Conservation (phyloP, 2,888 invertebrate species). For the Oeneis ivallda region DNA sequence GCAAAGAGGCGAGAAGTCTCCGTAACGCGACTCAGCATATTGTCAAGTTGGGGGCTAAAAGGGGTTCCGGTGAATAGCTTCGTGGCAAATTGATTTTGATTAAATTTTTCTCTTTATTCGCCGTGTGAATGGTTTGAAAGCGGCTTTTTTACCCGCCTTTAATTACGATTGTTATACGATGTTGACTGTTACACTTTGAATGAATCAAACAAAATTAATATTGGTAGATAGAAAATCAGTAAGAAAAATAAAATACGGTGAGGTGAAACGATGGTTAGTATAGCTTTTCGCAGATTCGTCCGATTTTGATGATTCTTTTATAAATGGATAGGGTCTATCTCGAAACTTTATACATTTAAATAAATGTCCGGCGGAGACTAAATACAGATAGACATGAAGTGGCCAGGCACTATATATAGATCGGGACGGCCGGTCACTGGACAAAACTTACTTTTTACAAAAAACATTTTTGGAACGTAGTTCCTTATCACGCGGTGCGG, state of each 20-base stretch:
- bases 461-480: too few species aligned
- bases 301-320: too few species aligned
- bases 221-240: background rate
- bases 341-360: too few species aligned
- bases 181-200: conserved; percentile 5
- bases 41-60: conserved; percentile 63
- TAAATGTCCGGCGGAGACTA: too few species aligned
- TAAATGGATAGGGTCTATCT: too few species aligned
- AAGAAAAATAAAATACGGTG: background rate
- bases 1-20: conserved; percentile 69
- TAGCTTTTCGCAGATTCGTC: too few species aligned
- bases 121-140: conserved; percentile 43
- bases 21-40: conserved; percentile 75
- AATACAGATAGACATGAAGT: too few species aligned
- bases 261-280: background rate
- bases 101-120: conserved; percentile 43
- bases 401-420: too few species aligned
- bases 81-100: conserved; percentile 76
- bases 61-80: conserved; percentile 60
- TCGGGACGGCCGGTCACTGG: too few species aligned
- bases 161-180: conserved; percentile 22
- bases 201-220: conserved; percentile 4
- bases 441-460: too few species aligned
- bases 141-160: conserved; percentile 28
- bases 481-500: too few species aligned